A percentile compares a stretch with the other conserved stretches of the same genome.
phyloP scores from a whole-genome alignment of 2,797 vertebrate genomes.

The Pseudochromis fuscus region DNA sequence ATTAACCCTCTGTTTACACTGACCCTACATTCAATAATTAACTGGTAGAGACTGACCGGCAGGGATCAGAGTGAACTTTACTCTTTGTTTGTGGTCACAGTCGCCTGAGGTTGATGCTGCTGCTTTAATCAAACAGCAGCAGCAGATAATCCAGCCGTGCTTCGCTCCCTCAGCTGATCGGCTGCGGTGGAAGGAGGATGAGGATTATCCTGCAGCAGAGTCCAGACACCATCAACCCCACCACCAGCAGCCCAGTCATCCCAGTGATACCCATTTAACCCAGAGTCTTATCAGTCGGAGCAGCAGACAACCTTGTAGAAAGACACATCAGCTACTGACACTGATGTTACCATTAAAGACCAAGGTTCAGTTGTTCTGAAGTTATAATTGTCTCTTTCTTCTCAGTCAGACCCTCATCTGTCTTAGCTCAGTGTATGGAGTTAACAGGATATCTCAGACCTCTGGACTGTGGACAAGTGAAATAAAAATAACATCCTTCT shows the following conservation, averaged over 20 bases:
- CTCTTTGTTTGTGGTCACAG: slow-evolving; percentile 17
- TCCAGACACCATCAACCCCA: neutral
- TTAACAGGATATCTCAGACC: too few species aligned
- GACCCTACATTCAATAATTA: slow-evolving; percentile 25
- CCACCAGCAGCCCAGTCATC: neutral
- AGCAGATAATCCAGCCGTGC: slow-evolving; percentile 62
- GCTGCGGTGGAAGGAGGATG: slow-evolving; percentile 20
- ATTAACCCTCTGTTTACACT: neutral
- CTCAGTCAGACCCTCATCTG: too few species aligned
- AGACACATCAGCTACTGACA: neutral
- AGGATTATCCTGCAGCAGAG: slow-evolving; percentile 52
- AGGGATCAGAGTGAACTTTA: slow-evolving; percentile 48
- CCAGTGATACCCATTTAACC: slow-evolving; percentile 1
- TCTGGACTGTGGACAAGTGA: too few species aligned
- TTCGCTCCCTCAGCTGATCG: neutral
- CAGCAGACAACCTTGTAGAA: too few species aligned
- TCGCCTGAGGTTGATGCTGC: slow-evolving; percentile 22
- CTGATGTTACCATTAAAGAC: too few species aligned
- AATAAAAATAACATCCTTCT: too few species aligned
- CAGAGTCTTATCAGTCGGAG: slow-evolving; percentile 3
- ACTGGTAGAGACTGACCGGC: neutral
- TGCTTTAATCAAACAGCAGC: slow-evolving; percentile 65
- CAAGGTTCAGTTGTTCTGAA: too few species aligned
- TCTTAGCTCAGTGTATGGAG: too few species aligned
- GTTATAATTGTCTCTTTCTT: too few species aligned